phyloP scores from a whole-genome alignment of 2,797 vertebrate genomes.

The Tokudaia muenninki region DNA sequence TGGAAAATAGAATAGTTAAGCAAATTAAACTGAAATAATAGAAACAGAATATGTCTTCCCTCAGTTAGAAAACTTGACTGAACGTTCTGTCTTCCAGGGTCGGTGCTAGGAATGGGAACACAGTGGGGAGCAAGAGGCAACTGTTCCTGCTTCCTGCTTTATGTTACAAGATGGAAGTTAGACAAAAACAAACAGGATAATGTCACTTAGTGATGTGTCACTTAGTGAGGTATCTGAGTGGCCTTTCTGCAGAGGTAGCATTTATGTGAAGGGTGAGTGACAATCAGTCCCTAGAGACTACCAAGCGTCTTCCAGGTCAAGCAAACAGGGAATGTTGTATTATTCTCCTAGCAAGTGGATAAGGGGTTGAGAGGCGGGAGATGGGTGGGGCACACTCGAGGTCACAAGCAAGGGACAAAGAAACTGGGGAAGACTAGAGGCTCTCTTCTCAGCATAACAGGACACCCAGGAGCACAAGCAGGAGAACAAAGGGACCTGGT shows the following conservation, averaged over 20 bases:
- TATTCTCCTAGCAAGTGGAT: background rate
- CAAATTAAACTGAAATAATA: slow-evolving; percentile 53
- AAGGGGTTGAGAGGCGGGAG: background rate
- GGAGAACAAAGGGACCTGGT: background rate
- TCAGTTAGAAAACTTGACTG: background rate
- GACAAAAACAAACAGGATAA: background rate
- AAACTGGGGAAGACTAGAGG: background rate
- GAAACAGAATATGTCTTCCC: background rate
- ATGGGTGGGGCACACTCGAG: background rate
- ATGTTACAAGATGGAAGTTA: background rate
- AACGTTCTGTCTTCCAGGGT: background rate
- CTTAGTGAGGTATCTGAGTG: background rate
- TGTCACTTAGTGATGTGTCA: background rate
- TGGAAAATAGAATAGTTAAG: slow-evolving; percentile 16
- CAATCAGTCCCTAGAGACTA: background rate
- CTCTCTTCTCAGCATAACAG: background rate
- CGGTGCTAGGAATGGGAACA: background rate
- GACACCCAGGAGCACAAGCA: background rate
- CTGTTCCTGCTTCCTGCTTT: background rate
- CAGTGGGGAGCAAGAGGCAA: background rate
- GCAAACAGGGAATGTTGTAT: background rate
- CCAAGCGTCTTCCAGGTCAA: background rate
- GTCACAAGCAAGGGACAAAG: accelerated
- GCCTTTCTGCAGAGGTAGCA: background rate
- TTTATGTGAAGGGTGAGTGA: slow-evolving; percentile 10